Evolutionary conservation across 64 coral and sea anemone genomes (phyloP), one percentile per base, ranked within the genome.

Genomic region (Dendronephthya gigantea): DNA sequence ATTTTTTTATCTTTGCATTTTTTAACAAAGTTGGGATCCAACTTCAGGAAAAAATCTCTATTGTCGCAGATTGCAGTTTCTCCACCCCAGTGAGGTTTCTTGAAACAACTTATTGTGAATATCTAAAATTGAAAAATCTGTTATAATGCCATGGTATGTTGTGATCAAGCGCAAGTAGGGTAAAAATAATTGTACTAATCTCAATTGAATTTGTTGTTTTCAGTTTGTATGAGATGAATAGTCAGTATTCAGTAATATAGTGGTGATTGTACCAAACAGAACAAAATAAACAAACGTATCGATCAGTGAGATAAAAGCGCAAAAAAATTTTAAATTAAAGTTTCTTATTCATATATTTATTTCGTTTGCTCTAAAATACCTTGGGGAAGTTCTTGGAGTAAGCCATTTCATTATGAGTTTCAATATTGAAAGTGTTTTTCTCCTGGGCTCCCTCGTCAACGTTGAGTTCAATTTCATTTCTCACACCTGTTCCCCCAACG

Each of bases 371-470:
- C n/a, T n/a, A n/a, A n/a, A n/a, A 88, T 90, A 92, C 92, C 37
- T 51, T 90, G 28, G 94, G 94, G 41, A 93, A 66, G 4, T 86
- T 81, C 4, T 88, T 83, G 34, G 91, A 90, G 59, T 91, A 96
- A 22, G 89, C 88, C 94, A 96, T 96, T 49, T 96, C 94, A 35
- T 96, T 96, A 23, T 96, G 94, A n/a, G 92, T 72, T 68, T 96
- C 94, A 36, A 90, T 93, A 40, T 36, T 91, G 65, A 79, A 90
- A 49, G 68, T 84, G 55, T 83, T 81, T 23, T 91, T 86, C 33
- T 96, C 94, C 9, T 88, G 55, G 6, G 94, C 90, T 1, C 91
- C 92, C 55, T 84, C 86, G 56, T 83, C 90, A 2, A 96, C 85
- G 45, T 62, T 87, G 3, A 34, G 72, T 35, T 90, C 32, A 12